Base-by-base conservation (phyloP, 2,113 vertebrate species). In the Morone saxatilis region DNA sequence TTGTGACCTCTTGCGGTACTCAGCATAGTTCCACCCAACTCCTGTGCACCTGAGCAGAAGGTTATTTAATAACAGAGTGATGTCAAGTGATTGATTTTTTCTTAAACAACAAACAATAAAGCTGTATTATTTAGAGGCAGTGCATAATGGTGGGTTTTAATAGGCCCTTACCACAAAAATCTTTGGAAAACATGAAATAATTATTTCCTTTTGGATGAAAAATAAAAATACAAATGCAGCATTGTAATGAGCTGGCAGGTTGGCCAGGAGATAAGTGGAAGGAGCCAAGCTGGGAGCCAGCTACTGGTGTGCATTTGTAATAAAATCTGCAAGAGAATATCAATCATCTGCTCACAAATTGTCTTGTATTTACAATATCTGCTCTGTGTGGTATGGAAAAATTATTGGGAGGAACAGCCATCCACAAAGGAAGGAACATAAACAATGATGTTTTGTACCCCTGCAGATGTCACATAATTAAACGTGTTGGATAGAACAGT, bases 181-280 rank as follows among this genome's bases (percentile, higher is more conserved):
- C 11, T 50, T 17, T 3, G 7, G 19, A 51, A 62, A 36, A 60
- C 41, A 48, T 16, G 9, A n/a, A 4, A 48, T 60, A 31, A 31
- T 25, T 63, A 0, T 40, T 75, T 62, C 5, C n/a, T 40, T 60
- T 73, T 14, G 3, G 7, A 57, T 16, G 4, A 61, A 38, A 19
- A 61, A 61, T 25, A 31, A 31, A 31, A 31, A 31, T 31, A 31
- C 2, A 31, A 31, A 31, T 31, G 31, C 31, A 31, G 31, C 25
- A 3, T 1, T 8, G 6, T 73, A 73, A 67, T 73, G 25, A 73
- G 54, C 36, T 47, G 17, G 0, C 31, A 50, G 41, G 7, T 75
- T 76, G 59, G 45, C 17, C 2, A 51, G 36, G 7, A 65, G 45
- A 51, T 62, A 51, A 81, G 7, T n/a, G 54, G 71, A 70, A 45